Conservation (phyloP, 2,888 invertebrate species). For the Onchidella celtica region DNA sequence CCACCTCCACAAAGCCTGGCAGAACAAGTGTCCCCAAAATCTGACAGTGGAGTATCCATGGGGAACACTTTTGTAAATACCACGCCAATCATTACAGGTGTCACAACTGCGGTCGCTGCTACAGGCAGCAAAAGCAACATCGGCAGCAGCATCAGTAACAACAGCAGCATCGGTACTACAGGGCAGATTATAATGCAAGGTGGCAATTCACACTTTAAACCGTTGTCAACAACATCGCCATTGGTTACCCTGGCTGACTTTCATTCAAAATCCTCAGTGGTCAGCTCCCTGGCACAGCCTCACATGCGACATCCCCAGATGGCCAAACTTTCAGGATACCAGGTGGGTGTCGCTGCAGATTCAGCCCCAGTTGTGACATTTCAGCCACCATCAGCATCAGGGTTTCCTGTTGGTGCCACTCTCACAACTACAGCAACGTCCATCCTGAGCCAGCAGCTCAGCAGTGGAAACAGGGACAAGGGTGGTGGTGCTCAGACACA, state of each 20-base stretch:
- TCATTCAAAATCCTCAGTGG: background rate
- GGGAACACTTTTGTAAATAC: conserved; percentile 32
- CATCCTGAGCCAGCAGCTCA: conserved; percentile 42
- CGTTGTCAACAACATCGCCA: background rate
- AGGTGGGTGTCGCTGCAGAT: conserved; percentile 8
- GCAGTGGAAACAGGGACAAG: conserved; percentile 2
- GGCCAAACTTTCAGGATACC: conserved; percentile 22
- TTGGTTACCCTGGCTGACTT: conserved; percentile 18
- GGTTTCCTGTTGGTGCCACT: background rate
- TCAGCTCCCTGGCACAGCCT: conserved; percentile 11
- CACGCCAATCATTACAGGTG: background rate
- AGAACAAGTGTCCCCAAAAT: background rate
- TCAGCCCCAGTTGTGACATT: background rate
- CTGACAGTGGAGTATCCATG: background rate
- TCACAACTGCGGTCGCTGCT: background rate
- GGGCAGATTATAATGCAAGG: conserved; percentile 30
- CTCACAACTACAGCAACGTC: background rate
- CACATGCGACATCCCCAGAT: conserved; percentile 13
- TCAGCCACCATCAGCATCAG: background rate
- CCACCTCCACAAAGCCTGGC: too few species aligned
- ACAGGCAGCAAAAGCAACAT: background rate
- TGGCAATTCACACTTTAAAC: conserved; percentile 14
- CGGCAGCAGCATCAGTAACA: background rate
- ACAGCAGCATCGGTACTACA: background rate
- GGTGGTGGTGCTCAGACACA: background rate